Conservation (phyloP, 2,888 invertebrate species). For the Agonopterix subpropinquella region DNA sequence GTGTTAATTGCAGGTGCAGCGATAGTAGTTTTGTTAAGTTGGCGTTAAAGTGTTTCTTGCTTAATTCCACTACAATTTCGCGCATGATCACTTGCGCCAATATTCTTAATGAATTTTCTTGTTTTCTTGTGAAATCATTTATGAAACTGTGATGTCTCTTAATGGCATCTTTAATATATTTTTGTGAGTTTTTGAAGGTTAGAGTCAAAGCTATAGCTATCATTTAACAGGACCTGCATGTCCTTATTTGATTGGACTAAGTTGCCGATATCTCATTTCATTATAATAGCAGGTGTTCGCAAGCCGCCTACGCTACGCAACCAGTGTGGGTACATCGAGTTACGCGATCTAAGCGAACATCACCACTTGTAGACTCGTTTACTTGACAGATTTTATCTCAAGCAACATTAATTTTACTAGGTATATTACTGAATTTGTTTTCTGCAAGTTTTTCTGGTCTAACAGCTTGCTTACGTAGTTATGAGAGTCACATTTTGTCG, state of each 20-base stretch:
- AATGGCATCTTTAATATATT: no score
- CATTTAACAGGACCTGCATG: no score
- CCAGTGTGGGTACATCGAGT: slow-evolving; percentile 10
- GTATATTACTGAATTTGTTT: no score
- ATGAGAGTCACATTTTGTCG: slow-evolving; percentile 18
- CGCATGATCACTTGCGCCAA: slow-evolving; percentile 18
- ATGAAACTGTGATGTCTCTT: background rate
- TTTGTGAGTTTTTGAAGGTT: no score
- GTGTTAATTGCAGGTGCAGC: slow-evolving; percentile 11
- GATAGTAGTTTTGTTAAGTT: slow-evolving; percentile 12
- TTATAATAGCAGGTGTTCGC: slow-evolving; percentile 30
- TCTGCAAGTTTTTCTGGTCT: no score
- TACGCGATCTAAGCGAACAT: slow-evolving; percentile 30
- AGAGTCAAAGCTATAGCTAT: no score
- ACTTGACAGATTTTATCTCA: no score
- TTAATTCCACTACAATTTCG: slow-evolving; percentile 15
- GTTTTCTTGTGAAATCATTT: slow-evolving; percentile 6
- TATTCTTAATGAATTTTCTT: slow-evolving; percentile 3
- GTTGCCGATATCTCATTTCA: background rate
- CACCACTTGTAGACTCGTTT: slow-evolving; percentile 6
- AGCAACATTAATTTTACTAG: no score
- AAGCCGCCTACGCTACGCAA: slow-evolving; percentile 6
- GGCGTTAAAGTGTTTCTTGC: slow-evolving; percentile 12
- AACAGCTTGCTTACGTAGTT: no score
- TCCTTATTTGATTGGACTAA: no score